Evolutionary conservation across 2,113 vertebrate genomes (phyloP), one percentile per base, ranked within the genome.

Genomic region (Daubentonia madagascariensis): DNA sequence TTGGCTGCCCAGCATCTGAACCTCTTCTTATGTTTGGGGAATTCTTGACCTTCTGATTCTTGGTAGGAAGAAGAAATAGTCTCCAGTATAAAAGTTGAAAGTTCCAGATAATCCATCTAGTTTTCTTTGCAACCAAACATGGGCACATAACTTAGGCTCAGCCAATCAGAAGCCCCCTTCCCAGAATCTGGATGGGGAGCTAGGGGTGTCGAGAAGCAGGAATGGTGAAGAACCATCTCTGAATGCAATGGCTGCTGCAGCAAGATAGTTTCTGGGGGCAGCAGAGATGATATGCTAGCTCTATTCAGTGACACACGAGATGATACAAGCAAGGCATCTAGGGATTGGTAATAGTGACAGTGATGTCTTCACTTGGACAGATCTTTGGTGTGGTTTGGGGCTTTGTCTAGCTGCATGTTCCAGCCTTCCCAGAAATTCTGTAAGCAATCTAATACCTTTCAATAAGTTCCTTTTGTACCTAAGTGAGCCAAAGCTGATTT

Each of bases 1-100:
- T 94, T 97, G 96, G 92, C 94, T 97, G 95, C 90, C 96, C 96
- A 92, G 63, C 8, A 70, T 92, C 87, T 97, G 96, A 97, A 96
- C 97, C 59, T 3, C 48, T 94, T 96, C 63, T 50, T 92, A 80
- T 48, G 43, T 96, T 72, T 84, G 91, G 97, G 96, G 80, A 92
- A 95, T 90, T 96, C 80, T 90, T 92, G 80, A 90, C 72, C 84
- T 95, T 81, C 16, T 28, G 63, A 95, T 40, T 90, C 57, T 90
- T 52, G 50, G 6, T 70, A 87, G 57, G 92, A 89, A 93, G 54
- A 68, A 45, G 73, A 94, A 96, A 84, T 43, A 52, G 57, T 68
- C 63, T 94, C 75, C 85, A 91, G 61, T 61, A 61, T 6, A 88
- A 92, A n/a, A 85, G 43, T 2, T 2, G 13, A 88, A 87, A 91